Base-by-base conservation (phyloP, 2,113 vertebrate genomes). In the Onychostruthus taczanowskii region DNA sequence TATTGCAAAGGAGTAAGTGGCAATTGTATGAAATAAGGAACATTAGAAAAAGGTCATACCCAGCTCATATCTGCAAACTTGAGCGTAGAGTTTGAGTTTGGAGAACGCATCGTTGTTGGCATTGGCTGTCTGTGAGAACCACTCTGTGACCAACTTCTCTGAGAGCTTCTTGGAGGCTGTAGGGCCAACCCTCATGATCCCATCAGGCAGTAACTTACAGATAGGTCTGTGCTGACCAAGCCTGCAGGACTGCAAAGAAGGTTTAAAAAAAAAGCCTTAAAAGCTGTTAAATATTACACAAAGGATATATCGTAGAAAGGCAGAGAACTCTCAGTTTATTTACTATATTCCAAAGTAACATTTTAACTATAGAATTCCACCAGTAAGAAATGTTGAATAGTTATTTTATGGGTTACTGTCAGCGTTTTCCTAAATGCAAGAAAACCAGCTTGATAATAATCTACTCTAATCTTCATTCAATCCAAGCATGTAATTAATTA, bases 211-310 rank as follows among this genome's bases (percentile, higher is more conserved):
- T 22, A 98, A 97, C 97, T 98, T 99, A 95, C 99, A 99, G 98
- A 99, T 99, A 89, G 99, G 99, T 95, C 99, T 98, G 97, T 99
- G 99, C 95, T 99, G 99, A 73, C 99, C 99, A n/a, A 99, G 98
- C 93, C 99, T 98, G 97, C 99, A 99, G 19, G 99, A 99, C 99
- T 99, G 96, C 82, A 96, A 85, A 92, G 72, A 66, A 68, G 12
- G 43, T 4, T 37, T 22, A 22, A 86, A 27, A 15, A 66, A 94
- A 95, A 73, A 53, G 3, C 27, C 11, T 89, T 74, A 47, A 44
- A 74, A 76, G 3, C 13, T 23, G 20, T 21, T 78, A 62, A 76
- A 39, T 33, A 62, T 23, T 22, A 68, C 16, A 28, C 6, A 37
- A 63, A 90, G 11, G 21, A 27, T 16, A 4, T 16, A 47, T 17